Conservation (phyloP, 1,140 invertebrate genomes). For the Ceratosolen solmsi region DNA sequence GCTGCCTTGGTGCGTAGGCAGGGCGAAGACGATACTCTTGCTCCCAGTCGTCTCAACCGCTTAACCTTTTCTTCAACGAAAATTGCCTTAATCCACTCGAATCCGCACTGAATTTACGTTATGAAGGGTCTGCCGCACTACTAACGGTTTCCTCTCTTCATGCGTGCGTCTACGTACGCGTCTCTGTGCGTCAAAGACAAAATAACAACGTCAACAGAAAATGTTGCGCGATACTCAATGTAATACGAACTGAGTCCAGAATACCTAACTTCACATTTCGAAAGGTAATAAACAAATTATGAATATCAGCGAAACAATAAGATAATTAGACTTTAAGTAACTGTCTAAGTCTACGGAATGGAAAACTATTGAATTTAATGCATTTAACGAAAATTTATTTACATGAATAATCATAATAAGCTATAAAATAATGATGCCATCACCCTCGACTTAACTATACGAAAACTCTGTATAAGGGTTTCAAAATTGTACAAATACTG, state of each 20-base stretch:
- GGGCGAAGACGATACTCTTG: slow-evolving; percentile 9
- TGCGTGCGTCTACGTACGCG: no score
- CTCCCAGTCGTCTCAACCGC: background rate
- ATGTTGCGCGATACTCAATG: background rate
- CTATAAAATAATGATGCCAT: background rate
- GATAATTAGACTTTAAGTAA: no score
- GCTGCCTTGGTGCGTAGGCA: background rate
- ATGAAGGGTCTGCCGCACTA: slow-evolving; percentile 19
- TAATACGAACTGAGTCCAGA: background rate
- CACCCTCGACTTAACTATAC: no score
- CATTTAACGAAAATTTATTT: background rate
- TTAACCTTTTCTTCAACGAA: slow-evolving; percentile 31
- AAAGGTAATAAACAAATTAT: no score
- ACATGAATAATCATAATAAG: background rate
- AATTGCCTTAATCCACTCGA: slow-evolving; percentile 39
- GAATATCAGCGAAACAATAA: no score
- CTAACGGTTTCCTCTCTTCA: background rate
- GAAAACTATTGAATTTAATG: no score
- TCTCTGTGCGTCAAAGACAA: background rate
- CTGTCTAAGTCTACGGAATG: no score
- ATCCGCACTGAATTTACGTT: slow-evolving; percentile 39
- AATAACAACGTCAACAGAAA: background rate
- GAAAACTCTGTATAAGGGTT: background rate
- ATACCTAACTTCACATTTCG: background rate
- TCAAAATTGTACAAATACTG: background rate